phyloP scores from a whole-genome alignment of 2,113 vertebrate genomes.

The Microcebus lehilahytsara region DNA sequence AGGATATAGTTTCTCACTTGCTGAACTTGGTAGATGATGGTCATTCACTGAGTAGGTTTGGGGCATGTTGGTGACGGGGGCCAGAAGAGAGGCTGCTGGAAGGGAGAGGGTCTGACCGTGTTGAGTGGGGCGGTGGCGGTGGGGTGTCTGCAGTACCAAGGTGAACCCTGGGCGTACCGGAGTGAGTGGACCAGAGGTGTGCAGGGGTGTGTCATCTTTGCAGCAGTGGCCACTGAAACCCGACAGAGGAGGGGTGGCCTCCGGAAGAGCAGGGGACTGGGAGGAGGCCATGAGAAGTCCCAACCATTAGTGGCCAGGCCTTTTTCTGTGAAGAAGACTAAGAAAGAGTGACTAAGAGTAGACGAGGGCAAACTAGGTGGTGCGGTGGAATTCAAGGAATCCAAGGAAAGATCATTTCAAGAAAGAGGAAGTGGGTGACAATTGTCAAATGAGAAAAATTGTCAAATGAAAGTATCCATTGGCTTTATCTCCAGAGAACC shows the following conservation, averaged over 20 bases:
- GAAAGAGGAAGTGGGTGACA: background rate
- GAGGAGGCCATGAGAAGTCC: background rate
- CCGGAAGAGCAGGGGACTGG: background rate
- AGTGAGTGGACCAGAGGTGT: background rate
- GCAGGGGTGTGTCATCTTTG: background rate
- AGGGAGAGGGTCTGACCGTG: background rate
- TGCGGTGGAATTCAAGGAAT: background rate
- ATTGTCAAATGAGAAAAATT: background rate
- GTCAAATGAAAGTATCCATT: background rate
- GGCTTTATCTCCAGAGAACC: background rate
- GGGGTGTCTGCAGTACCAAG: background rate
- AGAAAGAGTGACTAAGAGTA: background rate
- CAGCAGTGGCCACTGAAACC: background rate
- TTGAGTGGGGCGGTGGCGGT: background rate
- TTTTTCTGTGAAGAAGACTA: background rate
- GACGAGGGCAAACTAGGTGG: too few species aligned
- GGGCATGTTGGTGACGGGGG: background rate
- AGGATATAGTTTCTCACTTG: background rate
- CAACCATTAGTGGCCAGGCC: background rate
- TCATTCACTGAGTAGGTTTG: background rate
- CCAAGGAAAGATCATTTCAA: background rate
- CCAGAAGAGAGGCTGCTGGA: background rate
- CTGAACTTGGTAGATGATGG: background rate
- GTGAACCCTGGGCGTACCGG: background rate
- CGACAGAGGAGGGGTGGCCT: accelerated